Conservation (phyloP, 2,888 invertebrate genomes). For the Tenodera sinensis region DNA sequence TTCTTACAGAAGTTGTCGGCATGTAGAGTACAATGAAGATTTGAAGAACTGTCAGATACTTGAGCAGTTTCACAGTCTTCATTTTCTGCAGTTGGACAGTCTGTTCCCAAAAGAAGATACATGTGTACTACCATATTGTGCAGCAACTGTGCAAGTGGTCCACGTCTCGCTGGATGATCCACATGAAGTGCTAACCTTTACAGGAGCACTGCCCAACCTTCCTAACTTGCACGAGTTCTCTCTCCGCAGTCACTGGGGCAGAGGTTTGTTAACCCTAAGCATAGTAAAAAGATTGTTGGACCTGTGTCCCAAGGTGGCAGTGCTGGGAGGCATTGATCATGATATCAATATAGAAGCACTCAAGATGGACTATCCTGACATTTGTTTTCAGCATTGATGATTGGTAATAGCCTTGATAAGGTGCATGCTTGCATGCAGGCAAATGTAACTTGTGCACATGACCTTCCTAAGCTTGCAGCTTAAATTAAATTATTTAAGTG, state of each 20-base stretch:
- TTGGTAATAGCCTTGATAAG: neutral
- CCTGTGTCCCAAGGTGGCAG: neutral
- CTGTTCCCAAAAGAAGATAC: neutral
- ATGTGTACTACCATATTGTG: neutral
- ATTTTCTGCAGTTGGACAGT: neutral
- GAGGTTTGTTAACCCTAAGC: neutral
- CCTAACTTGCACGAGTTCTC: neutral
- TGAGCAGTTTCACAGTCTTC: neutral
- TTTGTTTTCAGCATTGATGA: neutral
- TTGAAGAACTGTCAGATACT: neutral
- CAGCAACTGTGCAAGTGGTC: neutral
- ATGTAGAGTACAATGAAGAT: neutral
- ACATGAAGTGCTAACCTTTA: neutral
- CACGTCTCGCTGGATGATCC: neutral
- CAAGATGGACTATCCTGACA: neutral
- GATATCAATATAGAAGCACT: neutral
- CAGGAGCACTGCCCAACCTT: neutral
- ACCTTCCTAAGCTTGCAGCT: too few species aligned
- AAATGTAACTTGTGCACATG: too few species aligned
- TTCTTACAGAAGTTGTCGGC: neutral
- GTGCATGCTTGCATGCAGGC: too few species aligned
- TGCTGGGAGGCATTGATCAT: neutral
- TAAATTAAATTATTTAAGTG: too few species aligned
- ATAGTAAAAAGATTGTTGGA: neutral
- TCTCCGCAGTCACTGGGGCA: neutral